Conservation (phyloP, 2,888 invertebrate genomes). For the Acanthosepion esculentum region DNA sequence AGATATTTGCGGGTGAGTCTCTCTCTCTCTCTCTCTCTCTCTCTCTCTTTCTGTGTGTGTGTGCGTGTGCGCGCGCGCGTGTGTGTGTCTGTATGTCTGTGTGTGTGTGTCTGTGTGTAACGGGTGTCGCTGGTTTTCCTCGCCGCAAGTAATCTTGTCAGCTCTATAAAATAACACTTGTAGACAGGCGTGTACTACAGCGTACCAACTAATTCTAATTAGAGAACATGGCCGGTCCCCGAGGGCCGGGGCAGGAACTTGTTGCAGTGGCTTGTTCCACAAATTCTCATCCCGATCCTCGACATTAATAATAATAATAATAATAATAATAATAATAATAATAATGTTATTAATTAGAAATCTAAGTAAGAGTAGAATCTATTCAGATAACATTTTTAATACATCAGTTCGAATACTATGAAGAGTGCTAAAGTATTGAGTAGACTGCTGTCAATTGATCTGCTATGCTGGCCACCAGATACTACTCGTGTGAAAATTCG, state of each 20-base stretch:
- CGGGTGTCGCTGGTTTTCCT: background rate
- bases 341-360: too few relatives aligned
- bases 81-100: too few relatives aligned
- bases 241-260: background rate
- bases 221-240: conserved; percentile 13
- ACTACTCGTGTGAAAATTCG: too few relatives aligned
- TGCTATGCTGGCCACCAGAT: too few relatives aligned
- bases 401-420: too few relatives aligned
- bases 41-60: too few relatives aligned
- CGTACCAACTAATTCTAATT: background rate
- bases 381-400: too few relatives aligned
- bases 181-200: background rate
- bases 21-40: background rate
- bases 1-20: background rate
- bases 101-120: too few relatives aligned
- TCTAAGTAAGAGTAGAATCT: too few relatives aligned
- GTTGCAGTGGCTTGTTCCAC: background rate
- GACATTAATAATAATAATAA: background rate
- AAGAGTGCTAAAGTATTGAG: too few relatives aligned
- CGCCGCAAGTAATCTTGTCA: background rate
- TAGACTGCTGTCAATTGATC: too few relatives aligned
- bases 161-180: background rate
- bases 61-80: background rate
- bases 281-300: background rate
- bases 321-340: background rate